phyloP scores from a whole-genome alignment of 2,113 vertebrate species.

The Varanus komodoensis region DNA sequence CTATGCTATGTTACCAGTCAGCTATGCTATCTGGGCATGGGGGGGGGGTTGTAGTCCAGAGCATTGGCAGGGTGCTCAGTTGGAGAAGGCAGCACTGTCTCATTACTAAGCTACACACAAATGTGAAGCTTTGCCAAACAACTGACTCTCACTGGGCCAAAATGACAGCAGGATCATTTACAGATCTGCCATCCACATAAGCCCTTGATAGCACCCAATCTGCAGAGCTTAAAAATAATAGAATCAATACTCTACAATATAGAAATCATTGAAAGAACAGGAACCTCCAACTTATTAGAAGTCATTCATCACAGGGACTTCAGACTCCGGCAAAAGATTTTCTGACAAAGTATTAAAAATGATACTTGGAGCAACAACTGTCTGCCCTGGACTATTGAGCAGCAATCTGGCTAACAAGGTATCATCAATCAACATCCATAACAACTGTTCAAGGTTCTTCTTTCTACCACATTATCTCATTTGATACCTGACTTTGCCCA shows the following conservation, averaged over 20 bases:
- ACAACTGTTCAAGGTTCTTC: too few species aligned
- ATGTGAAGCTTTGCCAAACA: background rate
- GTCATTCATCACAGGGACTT: background rate
- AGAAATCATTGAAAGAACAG: background rate
- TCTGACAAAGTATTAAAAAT: background rate
- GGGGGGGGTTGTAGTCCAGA: too few species aligned
- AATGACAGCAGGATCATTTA: background rate
- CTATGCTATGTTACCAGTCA: too few species aligned
- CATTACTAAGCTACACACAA: background rate
- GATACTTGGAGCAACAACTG: background rate
- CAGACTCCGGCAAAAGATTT: background rate
- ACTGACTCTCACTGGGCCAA: background rate
- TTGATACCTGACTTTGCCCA: background rate
- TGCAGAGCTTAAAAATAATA: background rate
- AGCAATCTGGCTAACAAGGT: background rate
- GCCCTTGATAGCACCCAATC: background rate
- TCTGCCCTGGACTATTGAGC: background rate
- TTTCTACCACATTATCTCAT: too few species aligned
- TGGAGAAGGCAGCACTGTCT: too few species aligned
- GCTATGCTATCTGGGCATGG: too few species aligned
- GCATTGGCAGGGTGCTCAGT: background rate
- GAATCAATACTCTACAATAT: background rate
- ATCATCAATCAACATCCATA: background rate
- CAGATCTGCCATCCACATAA: background rate
- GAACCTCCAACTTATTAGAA: background rate